phyloP scores from a whole-genome alignment of 2,113 vertebrate genomes.

The Pipa parva region DNA sequence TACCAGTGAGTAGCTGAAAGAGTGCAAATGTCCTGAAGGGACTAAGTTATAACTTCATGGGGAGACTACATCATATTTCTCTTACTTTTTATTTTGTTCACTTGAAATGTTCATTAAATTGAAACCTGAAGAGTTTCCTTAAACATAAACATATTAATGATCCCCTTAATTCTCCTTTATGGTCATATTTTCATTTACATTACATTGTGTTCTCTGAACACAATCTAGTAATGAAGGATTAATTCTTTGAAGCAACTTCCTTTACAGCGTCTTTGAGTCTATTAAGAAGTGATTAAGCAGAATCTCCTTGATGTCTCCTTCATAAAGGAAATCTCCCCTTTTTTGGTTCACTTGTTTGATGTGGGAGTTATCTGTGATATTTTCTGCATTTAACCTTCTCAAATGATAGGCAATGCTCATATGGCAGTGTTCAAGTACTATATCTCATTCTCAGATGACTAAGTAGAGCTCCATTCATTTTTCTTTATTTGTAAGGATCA shows the following conservation, averaged over 20 bases:
- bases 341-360: slow-evolving; percentile 74
- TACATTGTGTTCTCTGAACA: slow-evolving; percentile 39
- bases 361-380: slow-evolving; percentile 73
- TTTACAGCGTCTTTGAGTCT: slow-evolving; percentile 63
- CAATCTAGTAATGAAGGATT: slow-evolving; percentile 65
- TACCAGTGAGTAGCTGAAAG: no score
- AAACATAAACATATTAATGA: slow-evolving; percentile 34
- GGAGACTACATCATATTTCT: background rate
- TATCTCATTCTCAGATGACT: slow-evolving; percentile 69
- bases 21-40: slow-evolving; percentile 4
- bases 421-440: slow-evolving; percentile 68
- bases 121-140: slow-evolving; percentile 22
- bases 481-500: slow-evolving; percentile 72
- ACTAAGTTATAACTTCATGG: slow-evolving; percentile 3
- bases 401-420: slow-evolving; percentile 72
- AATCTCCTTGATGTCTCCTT: slow-evolving; percentile 75
- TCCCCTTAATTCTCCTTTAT: slow-evolving; percentile 34
- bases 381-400: slow-evolving; percentile 71
- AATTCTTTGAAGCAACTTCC: slow-evolving; percentile 67
- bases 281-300: slow-evolving; percentile 71
- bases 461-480: slow-evolving; percentile 74
- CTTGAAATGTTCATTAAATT: slow-evolving; percentile 15
- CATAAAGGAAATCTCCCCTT: slow-evolving; percentile 64
- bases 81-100: slow-evolving; percentile 8
- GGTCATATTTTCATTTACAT: slow-evolving; percentile 42